Conservation (phyloP, 37 sponge, comb jelly and placozoan species). For the Geodia barretti region DNA sequence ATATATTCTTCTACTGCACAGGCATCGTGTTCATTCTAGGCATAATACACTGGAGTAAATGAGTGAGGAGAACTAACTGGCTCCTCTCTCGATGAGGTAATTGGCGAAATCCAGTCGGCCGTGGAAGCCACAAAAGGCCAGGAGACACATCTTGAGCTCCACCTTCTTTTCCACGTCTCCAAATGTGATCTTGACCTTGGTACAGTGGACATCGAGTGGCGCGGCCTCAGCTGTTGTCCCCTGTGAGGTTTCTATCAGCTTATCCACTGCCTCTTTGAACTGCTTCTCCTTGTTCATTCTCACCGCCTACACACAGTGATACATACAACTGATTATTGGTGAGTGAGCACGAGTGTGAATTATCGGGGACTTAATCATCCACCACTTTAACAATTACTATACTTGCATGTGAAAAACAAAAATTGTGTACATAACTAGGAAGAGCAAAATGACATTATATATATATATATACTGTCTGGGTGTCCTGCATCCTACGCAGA, state of each 20-base stretch:
- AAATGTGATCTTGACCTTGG: not conserved
- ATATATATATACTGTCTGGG: too few species aligned
- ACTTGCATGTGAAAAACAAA: too few species aligned
- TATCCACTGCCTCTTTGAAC: not conserved
- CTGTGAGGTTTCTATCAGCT: not conserved
- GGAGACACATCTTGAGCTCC: conserved; percentile 4
- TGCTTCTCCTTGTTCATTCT: not conserved
- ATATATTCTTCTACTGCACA: too few species aligned
- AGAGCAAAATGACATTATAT: too few species aligned
- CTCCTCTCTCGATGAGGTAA: not conserved
- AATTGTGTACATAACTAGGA: too few species aligned
- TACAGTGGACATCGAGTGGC: not conserved
- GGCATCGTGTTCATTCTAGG: too few species aligned
- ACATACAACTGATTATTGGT: too few species aligned
- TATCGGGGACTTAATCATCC: too few species aligned
- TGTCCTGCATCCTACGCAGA: too few species aligned
- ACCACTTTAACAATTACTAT: too few species aligned
- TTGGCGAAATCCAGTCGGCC: not conserved
- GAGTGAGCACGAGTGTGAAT: too few species aligned
- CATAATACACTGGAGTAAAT: too few species aligned
- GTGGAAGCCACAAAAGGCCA: conserved; percentile 3
- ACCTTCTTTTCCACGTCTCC: not conserved
- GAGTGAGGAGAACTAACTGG: not conserved
- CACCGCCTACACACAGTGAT: not conserved
- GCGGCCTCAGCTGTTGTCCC: not conserved